These are phyloP conservation scores for Penaeus indicus DNA, from an alignment of 1,140 invertebrate species.

Conservation along the genomic window DNA sequence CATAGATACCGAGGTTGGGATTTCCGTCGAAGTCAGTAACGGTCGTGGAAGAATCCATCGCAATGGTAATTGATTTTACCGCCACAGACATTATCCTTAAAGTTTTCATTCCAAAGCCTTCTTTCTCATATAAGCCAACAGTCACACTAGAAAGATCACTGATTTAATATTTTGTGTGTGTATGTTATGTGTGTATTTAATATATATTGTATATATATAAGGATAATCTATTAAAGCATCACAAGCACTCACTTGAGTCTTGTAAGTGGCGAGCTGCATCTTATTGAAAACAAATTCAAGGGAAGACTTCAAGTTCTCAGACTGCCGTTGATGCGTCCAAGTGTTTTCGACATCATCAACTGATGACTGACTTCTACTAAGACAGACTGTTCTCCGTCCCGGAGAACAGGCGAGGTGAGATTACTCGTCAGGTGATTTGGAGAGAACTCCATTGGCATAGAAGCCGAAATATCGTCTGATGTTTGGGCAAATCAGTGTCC, in stretches of 20 bases:
- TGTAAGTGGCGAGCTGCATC: slow-evolving; percentile 16
- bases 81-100: slow-evolving; percentile 32
- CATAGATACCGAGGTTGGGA: slow-evolving; percentile 19
- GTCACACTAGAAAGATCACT: background rate
- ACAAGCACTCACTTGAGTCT: background rate
- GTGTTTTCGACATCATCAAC: background rate
- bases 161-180: background rate
- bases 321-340: background rate
- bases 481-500: background rate
- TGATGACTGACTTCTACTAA: background rate
- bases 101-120: background rate
- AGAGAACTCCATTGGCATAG: background rate
- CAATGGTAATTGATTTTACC: slow-evolving; percentile 9
- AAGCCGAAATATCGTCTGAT: background rate
- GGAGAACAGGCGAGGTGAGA: background rate
- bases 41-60: background rate
- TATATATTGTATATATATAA: too few species aligned
- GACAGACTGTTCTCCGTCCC: background rate
- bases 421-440: background rate
- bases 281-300: background rate
- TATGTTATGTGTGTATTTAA: too few species aligned
- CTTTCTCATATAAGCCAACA: background rate
- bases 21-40: background rate
- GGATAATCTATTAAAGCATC: too few species aligned
- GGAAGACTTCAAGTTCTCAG: background rate